Percentiles rank a stretch among this genome's conserved stretches.
Conservation (phyloP, 2,888 invertebrate species). For the Heterodera filipjevi region DNA sequence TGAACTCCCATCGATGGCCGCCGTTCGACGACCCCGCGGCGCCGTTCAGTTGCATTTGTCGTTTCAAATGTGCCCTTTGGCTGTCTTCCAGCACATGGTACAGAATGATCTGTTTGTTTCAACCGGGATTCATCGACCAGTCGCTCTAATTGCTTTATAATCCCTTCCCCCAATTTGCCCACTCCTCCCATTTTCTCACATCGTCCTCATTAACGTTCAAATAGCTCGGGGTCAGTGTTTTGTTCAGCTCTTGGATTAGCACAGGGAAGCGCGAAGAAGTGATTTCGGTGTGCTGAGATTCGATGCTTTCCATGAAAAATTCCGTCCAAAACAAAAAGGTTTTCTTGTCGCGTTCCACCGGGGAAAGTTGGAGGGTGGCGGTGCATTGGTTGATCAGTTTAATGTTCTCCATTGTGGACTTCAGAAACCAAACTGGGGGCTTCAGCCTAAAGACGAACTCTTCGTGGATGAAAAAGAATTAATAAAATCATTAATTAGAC, state of each 20-base stretch:
- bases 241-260: conserved; percentile 85
- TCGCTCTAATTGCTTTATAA: too few relatives aligned
- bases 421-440: conserved; percentile 75
- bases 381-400: conserved; percentile 82
- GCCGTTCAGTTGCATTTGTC: conserved; percentile 49
- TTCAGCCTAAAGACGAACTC: conserved; percentile 34
- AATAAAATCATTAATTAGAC: too few relatives aligned
- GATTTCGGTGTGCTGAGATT: conserved; percentile 65
- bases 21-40: conserved; percentile 56
- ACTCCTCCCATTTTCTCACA: conserved; percentile 65
- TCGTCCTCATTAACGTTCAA: conserved; percentile 92
- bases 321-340: conserved; percentile 95
- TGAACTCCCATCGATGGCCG: conserved; percentile 82
- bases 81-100: conserved; percentile 73
- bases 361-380: conserved; percentile 52
- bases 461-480: too few relatives aligned
- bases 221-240: conserved; percentile 83
- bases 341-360: conserved; percentile 54
- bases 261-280: conserved; percentile 63
- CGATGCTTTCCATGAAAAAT: conserved; percentile 92
- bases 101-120: conserved; percentile 69
- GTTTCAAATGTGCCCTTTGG: conserved; percentile 55
- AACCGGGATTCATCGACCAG: too few relatives aligned
- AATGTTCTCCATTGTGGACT: conserved; percentile 94
- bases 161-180: neutral